phyloP scores from a whole-genome alignment of 2,113 vertebrate genomes.

The Zosterops pallidus region DNA sequence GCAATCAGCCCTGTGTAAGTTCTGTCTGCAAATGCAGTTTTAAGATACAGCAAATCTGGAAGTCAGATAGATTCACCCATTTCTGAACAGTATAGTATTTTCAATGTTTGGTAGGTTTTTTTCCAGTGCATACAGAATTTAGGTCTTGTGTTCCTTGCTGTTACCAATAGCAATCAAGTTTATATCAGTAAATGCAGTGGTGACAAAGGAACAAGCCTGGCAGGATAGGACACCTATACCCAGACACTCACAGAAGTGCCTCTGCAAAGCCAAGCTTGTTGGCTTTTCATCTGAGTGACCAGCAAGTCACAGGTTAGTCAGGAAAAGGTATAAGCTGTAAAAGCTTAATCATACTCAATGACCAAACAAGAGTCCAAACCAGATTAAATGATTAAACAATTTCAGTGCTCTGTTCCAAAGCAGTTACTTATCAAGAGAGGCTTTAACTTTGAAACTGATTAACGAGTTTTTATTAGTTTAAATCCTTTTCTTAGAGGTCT shows the following conservation, averaged over 20 bases:
- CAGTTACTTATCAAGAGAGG: neutral
- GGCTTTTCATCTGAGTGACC: neutral
- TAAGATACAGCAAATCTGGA: neutral
- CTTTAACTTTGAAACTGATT: neutral
- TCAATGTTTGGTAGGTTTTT: neutral
- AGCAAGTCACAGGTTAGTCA: neutral
- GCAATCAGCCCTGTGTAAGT: slow-evolving; percentile 78
- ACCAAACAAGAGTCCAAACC: neutral
- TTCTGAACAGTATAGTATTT: neutral
- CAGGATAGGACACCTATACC: neutral
- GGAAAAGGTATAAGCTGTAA: neutral
- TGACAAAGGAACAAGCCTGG: neutral
- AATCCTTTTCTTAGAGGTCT: neutral
- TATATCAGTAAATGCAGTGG: neutral
- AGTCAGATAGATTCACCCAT: neutral
- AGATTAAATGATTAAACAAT: neutral
- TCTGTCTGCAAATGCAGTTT: neutral
- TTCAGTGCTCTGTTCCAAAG: neutral
- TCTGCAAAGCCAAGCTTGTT: neutral
- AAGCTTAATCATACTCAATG: neutral
- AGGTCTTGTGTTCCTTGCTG: neutral
- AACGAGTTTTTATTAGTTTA: neutral
- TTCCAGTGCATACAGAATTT: neutral
- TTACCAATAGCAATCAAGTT: neutral
- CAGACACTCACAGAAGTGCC: neutral